Percentiles rank a stretch among this genome's conserved stretches.
phyloP scores from a whole-genome alignment of 1,140 invertebrate genomes.

The Gonioctena quinquepunctata region DNA sequence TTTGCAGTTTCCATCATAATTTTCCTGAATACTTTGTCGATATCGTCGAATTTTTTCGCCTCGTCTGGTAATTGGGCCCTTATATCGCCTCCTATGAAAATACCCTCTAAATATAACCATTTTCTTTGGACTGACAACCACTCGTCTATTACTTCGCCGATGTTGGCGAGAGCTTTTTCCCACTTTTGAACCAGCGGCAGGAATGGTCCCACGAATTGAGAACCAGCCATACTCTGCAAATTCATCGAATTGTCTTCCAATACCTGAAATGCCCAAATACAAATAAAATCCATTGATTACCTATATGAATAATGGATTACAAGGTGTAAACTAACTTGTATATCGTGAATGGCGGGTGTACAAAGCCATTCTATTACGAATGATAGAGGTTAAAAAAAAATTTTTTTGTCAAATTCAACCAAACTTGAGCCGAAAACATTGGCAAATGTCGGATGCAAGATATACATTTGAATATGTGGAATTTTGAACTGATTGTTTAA shows the following conservation, averaged over 20 bases:
- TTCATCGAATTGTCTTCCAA: conserved; percentile 89
- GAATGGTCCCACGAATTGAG: conserved; percentile 88
- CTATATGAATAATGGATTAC: too few species aligned
- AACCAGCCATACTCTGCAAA: conserved; percentile 87
- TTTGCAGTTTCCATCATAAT: conserved; percentile 84
- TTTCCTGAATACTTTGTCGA: conserved; percentile 79
- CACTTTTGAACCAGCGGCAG: conserved; percentile 77
- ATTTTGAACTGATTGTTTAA: too few species aligned
- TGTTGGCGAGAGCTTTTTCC: conserved; percentile 78
- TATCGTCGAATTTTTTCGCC: conserved; percentile 85
- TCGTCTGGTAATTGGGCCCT: conserved; percentile 82
- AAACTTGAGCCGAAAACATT: too few species aligned
- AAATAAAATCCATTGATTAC: too few species aligned
- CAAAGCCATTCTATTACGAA: too few species aligned
- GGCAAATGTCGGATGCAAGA: too few species aligned
- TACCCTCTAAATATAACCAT: conserved; percentile 90
- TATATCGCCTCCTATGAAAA: conserved; percentile 88
- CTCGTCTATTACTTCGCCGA: conserved; percentile 83
- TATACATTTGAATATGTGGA: too few species aligned
- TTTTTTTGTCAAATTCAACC: too few species aligned
- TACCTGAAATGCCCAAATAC: too few species aligned
- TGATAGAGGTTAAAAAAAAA: too few species aligned
- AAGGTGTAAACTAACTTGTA: too few species aligned
- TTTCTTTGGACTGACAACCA: conserved; percentile 85
- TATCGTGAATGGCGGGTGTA: too few species aligned